Percentiles rank a stretch among this genome's conserved stretches.
Evolutionary conservation across 2,797 vertebrate genomes (phyloP).

Genomic region (Dermochelys coriacea): DNA sequence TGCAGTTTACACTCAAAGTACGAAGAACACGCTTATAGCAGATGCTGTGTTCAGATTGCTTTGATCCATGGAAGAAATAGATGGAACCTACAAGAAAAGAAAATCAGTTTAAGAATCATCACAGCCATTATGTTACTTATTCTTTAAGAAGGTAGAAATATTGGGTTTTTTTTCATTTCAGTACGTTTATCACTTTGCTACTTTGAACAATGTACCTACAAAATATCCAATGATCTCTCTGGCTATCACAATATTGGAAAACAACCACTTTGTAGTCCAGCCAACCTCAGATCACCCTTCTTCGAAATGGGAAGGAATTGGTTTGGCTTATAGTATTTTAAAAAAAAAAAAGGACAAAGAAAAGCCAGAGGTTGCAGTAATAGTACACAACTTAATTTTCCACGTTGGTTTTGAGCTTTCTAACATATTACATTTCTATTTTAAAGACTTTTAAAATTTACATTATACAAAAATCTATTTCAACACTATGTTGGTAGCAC

Average conservation of each 20-base stretch:
- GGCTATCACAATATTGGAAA: not conserved
- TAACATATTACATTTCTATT: not conserved
- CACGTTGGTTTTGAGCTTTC: not conserved
- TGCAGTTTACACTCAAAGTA: not conserved
- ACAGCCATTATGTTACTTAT: not conserved
- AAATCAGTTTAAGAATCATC: not conserved
- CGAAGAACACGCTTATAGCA: not conserved
- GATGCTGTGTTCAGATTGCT: not conserved
- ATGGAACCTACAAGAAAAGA: not conserved
- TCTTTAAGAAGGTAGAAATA: not conserved
- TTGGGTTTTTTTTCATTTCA: not conserved
- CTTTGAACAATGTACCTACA: not conserved
- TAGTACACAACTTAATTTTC: not conserved
- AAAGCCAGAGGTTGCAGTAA: not conserved
- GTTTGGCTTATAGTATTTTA: not conserved
- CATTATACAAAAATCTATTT: slow-evolving; percentile 7
- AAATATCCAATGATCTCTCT: not conserved
- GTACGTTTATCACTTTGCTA: not conserved
- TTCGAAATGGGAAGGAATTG: not conserved
- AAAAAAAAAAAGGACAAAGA: slow-evolving; percentile 3
- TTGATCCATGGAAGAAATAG: slow-evolving; percentile 46
- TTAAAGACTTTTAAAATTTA: slow-evolving; percentile 44
- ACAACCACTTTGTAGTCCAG: not conserved
- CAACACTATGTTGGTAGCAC: not conserved
- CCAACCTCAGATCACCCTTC: not conserved